Evolutionary conservation across 1,140 invertebrate species (phyloP).

Genomic region (Micrasema longulum): DNA sequence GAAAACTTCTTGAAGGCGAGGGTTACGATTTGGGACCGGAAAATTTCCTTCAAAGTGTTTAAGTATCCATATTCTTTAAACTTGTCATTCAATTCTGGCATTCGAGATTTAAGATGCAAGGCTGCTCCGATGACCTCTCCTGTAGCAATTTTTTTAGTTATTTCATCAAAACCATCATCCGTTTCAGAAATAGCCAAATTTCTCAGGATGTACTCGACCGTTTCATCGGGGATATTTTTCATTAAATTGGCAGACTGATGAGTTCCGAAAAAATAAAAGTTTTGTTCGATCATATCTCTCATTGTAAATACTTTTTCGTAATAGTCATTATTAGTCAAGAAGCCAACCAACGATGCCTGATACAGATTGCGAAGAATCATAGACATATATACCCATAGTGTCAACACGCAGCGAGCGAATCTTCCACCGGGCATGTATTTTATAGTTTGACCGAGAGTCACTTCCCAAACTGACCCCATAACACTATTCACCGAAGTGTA

Average conservation of each 20-base stretch:
- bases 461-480: slow-evolving; percentile 39
- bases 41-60: slow-evolving; percentile 41
- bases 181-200: slow-evolving; percentile 30
- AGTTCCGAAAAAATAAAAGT: slow-evolving; percentile 46
- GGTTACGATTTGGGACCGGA: slow-evolving; percentile 42
- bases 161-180: slow-evolving; percentile 35
- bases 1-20: slow-evolving; percentile 44
- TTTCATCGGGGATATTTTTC: slow-evolving; percentile 44
- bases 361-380: slow-evolving; percentile 46
- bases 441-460: slow-evolving; percentile 39
- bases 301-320: slow-evolving; percentile 41
- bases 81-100: slow-evolving; percentile 46
- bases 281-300: slow-evolving; percentile 45
- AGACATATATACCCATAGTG: slow-evolving; percentile 51
- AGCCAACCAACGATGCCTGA: slow-evolving; percentile 46
- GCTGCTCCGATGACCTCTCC: slow-evolving; percentile 38
- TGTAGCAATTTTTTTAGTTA: slow-evolving; percentile 28
- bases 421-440: slow-evolving; percentile 48
- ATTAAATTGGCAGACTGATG: slow-evolving; percentile 27
- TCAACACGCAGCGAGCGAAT: slow-evolving; percentile 47
- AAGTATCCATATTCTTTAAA: slow-evolving; percentile 35
- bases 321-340: slow-evolving; percentile 42
- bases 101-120: slow-evolving; percentile 38
- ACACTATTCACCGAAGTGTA: slow-evolving; percentile 30
- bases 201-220: slow-evolving; percentile 35